Conservation (phyloP, 2,888 invertebrate genomes). For the Polydrusus tereticollis region DNA sequence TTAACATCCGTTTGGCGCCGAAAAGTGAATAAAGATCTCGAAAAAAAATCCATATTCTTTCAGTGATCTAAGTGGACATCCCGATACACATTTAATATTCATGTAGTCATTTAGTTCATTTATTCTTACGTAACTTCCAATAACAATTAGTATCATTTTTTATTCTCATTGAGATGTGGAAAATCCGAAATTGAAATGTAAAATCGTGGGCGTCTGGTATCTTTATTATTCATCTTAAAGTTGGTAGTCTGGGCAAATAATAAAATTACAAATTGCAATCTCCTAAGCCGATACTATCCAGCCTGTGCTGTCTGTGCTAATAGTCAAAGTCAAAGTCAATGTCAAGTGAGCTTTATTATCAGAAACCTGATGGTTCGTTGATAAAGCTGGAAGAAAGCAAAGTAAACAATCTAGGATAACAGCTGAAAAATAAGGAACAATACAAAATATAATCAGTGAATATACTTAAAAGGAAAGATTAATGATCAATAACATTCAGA, state of each 20-base stretch:
- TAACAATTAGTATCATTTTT: constrained; percentile 15
- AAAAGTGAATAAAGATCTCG: neutral
- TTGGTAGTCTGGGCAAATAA: constrained; percentile 15
- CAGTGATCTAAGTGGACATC: constrained; percentile 44
- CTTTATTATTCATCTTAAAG: constrained; percentile 1
- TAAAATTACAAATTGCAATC: neutral
- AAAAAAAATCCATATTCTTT: constrained; percentile 6
- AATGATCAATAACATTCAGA: too few species aligned
- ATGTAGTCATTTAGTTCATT: constrained; percentile 40
- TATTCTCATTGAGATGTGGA: constrained; percentile 28
- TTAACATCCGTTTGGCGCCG: neutral
- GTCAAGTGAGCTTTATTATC: too few species aligned
- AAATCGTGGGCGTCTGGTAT: constrained; percentile 21
- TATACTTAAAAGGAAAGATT: too few species aligned
- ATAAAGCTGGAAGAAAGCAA: too few species aligned
- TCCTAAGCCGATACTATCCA: too few species aligned
- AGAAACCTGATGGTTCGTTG: too few species aligned
- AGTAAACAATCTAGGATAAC: too few species aligned
- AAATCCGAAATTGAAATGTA: constrained; percentile 29
- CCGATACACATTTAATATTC: constrained; percentile 34
- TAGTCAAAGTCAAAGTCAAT: too few species aligned
- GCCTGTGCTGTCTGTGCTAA: too few species aligned
- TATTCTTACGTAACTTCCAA: constrained; percentile 29
- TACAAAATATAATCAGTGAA: too few species aligned
- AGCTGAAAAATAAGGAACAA: too few species aligned